Conservation (phyloP, 2,797 vertebrate genomes). For the Eutrigla gurnardus region DNA sequence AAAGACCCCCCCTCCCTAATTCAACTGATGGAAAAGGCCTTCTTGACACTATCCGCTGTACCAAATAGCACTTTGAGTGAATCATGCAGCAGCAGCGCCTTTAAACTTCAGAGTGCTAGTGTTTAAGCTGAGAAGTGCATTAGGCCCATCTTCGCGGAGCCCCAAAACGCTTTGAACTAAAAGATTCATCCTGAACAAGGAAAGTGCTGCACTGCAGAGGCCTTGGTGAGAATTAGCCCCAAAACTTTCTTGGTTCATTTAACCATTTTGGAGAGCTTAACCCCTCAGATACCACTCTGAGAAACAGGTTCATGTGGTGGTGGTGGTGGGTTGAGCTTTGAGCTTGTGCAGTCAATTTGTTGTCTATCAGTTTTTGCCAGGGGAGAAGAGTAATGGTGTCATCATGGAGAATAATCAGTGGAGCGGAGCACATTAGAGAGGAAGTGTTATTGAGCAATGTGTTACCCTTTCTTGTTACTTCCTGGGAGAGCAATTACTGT, state of each 20-base stretch:
- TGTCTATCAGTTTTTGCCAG: slow-evolving; percentile 73
- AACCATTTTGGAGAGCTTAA: slow-evolving; percentile 38
- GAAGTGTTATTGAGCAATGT: slow-evolving; percentile 80
- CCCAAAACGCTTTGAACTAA: slow-evolving; percentile 63
- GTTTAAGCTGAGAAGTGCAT: slow-evolving; percentile 68
- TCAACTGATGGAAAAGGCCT: slow-evolving; percentile 18
- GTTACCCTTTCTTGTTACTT: slow-evolving; percentile 73
- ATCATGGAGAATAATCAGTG: slow-evolving; percentile 78
- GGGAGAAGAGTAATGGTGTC: slow-evolving; percentile 79
- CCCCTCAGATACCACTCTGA: slow-evolving; percentile 38
- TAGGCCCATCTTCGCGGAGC: slow-evolving; percentile 55
- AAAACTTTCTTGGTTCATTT: slow-evolving; percentile 67
- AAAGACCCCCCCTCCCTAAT: slow-evolving; percentile 16
- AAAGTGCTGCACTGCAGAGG: slow-evolving; percentile 52
- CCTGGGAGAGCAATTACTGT: slow-evolving; percentile 82
- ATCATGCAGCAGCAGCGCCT: slow-evolving; percentile 57
- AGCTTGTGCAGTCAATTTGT: slow-evolving; percentile 72
- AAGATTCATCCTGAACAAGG: slow-evolving; percentile 64
- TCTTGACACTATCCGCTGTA: slow-evolving; percentile 48
- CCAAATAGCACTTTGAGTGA: slow-evolving; percentile 64
- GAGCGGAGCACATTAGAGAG: slow-evolving; percentile 77
- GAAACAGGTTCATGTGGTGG: slow-evolving; percentile 33
- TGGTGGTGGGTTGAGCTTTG: slow-evolving; percentile 55
- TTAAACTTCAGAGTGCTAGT: slow-evolving; percentile 58
- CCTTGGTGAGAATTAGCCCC: slow-evolving; percentile 56